phyloP scores from a whole-genome alignment of 2,888 invertebrate genomes.

The Mantis religiosa region DNA sequence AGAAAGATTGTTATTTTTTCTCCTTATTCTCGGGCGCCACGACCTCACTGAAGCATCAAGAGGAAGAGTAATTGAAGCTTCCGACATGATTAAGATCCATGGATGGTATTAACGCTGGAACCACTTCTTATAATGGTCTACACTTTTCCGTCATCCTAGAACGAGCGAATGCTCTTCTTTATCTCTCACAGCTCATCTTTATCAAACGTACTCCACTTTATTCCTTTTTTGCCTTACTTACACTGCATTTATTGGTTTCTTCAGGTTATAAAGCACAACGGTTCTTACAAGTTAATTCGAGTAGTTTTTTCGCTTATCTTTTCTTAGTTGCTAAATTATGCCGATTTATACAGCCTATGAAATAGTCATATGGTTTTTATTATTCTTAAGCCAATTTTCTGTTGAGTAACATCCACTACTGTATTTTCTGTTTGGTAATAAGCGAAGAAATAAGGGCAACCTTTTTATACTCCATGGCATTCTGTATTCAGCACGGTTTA shows the following conservation, averaged over 20 bases:
- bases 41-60: not conserved
- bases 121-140: conserved; percentile 2
- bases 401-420: no score
- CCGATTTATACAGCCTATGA: no score
- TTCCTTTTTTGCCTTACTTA: not conserved
- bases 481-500: no score
- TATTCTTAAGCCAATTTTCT: no score
- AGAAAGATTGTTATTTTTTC: not conserved
- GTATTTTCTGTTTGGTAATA: no score
- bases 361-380: no score
- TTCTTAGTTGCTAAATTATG: no score
- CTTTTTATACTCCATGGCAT: no score
- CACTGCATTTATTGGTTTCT: not conserved
- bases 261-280: no score
- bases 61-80: not conserved
- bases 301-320: no score
- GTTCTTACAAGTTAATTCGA: no score
- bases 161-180: not conserved
- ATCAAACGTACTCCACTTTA: not conserved
- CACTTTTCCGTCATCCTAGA: not conserved
- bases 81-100: not conserved
- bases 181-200: not conserved
- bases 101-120: not conserved
- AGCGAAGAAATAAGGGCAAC: no score
- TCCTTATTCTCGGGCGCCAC: not conserved